These are phyloP conservation scores for Andrena fulva DNA, from an alignment of 2,888 invertebrate genomes.

Conservation along the genomic window DNA sequence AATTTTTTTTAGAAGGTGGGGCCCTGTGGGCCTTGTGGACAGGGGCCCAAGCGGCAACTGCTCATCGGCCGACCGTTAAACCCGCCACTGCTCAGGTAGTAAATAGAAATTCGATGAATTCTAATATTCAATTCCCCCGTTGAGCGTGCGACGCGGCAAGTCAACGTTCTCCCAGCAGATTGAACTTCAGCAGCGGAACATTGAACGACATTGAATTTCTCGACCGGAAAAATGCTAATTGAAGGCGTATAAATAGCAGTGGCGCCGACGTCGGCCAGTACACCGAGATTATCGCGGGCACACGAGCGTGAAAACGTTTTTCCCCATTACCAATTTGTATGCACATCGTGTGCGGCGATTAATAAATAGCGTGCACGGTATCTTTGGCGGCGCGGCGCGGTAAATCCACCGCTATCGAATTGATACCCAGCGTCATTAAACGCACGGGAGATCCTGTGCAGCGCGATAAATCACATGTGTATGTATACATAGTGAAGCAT, in stretches of 20 bases:
- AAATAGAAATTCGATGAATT: neutral
- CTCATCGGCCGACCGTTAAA: too few species aligned
- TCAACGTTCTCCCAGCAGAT: neutral
- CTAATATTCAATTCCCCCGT: neutral
- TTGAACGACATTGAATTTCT: neutral
- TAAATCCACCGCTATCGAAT: slow-evolving; percentile 22
- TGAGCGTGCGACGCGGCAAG: neutral
- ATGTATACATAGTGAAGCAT: neutral
- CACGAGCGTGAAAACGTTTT: slow-evolving; percentile 30
- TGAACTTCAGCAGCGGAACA: neutral
- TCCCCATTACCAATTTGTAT: neutral
- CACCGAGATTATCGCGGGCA: slow-evolving; percentile 18
- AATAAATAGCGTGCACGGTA: slow-evolving; percentile 1
- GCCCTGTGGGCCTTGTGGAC: too few species aligned
- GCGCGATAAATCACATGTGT: slow-evolving; percentile 21
- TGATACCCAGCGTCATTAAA: slow-evolving; percentile 19
- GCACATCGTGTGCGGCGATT: neutral
- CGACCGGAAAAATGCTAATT: slow-evolving; percentile 24
- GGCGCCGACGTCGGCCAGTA: neutral
- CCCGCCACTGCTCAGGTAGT: neutral
- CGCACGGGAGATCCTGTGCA: neutral
- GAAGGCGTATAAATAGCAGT: neutral
- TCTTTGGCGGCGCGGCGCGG: neutral
- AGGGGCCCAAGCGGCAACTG: too few species aligned
- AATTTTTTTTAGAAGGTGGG: too few species aligned